Base-by-base conservation (phyloP, 2,113 vertebrate species). In the Coptodon rendalli region DNA sequence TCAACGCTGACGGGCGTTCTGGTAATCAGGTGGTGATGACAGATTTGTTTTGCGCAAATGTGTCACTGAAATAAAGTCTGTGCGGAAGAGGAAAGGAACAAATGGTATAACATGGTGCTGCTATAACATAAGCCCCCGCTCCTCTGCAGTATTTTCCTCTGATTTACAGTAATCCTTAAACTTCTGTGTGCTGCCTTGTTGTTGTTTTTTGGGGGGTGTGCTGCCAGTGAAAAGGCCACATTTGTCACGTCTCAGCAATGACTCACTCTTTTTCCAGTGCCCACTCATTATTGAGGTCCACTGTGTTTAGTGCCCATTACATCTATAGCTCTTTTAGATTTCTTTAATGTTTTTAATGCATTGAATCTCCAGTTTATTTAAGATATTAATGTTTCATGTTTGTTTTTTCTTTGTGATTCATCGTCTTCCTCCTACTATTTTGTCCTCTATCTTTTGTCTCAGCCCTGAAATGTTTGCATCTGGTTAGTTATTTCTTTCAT, bases 231-330 rank as follows among this genome's bases (percentile, higher is more conserved):
- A 86, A 78, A 86, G 80, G 34, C 76, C 52, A 9, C 36, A 83
- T 85, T 68, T 85, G 61, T 86, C 84, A 63, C 9, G 11, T 48
- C 79, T 79, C 83, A 48, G 57, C 14, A 17, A 14, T 93, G 92
- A 94, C 85, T 93, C 90, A 92, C 50, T 63, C 7, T 85, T 90
- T 91, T 92, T 66, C 86, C 66, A 53, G 34, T 17, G 48, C 86
- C 87, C 84, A 82, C 87, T 92, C 91, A 48, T 86, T 52, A 71
- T n/a, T 68, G 73, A 86, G 16, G 38, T 71, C 87, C 82, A 52
- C 78, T 80, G 31, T 59, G 4, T 43, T 68, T 8, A 50, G 14
- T 79, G 84, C 86, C 84, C 73, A 78, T 31, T 6, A 17, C 83
- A 56, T 79, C 50, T 45, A 4, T 36, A 38, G 4, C 80, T 19